Base-by-base conservation (phyloP, 2,888 invertebrate species). In the Metacarcinus magister region DNA sequence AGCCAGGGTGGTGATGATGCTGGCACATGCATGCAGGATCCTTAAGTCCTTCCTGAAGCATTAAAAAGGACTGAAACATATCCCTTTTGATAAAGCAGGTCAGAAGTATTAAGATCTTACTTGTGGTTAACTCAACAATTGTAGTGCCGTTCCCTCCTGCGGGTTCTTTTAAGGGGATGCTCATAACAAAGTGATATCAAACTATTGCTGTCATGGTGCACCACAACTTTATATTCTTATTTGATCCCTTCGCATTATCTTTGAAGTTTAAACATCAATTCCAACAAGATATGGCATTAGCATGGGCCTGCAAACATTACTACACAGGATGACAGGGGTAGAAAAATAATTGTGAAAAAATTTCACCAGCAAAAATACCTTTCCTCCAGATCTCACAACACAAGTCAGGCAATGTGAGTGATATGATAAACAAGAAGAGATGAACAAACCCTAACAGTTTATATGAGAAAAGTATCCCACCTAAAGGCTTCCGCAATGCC, bases 1-100 rank as follows among this genome's bases (percentile, higher is more conserved):
- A 28, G 97, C 95, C 19, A 98, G 60, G 90, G 97, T 97, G 46
- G 97, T 97, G 39, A 97, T 92, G n/a, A 97, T 96, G 67, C 97
- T 97, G 2, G 97, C 97, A 44, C 97, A 96, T n/a, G 97, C 96
- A 92, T 97, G 97, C 97, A 98, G 97, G 96, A 98, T 97, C 39
- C 97, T 97, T 96, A 98, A 97, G 97, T 98, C 98, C 97, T 94
- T 95, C 90, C 96, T 96, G 92, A 39, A 5, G 46, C 46, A 60
- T 8, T 8, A 39, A 54, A 97, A 97, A 89, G 97, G 97, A 95
- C 97, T 89, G 8, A 28, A 28, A 75, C 10, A 75, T 75, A 28
- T 28, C 8, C 5, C 10, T 28, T 28, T 0, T 60, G 60, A 28
- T 10, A 28, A 7, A 54, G 46, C 75, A 93, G 23, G 19, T 7